Conservation (phyloP, 2,113 vertebrate genomes). For the Sigmodon hispidus region DNA sequence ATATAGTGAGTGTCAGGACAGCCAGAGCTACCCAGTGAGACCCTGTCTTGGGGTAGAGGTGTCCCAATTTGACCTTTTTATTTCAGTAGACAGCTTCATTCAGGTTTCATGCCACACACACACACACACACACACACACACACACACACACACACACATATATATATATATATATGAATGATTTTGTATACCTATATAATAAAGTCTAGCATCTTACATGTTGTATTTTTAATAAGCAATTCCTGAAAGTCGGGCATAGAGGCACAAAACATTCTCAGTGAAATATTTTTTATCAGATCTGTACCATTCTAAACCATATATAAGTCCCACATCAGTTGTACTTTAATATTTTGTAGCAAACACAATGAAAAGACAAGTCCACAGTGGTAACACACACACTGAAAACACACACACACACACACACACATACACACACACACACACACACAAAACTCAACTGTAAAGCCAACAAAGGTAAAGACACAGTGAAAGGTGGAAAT, state of each 20-base stretch:
- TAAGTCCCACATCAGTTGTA: neutral
- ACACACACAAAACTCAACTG: neutral
- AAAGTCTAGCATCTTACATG: neutral
- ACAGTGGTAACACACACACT: neutral
- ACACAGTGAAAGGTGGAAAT: neutral
- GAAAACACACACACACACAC: neutral
- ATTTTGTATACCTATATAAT: neutral
- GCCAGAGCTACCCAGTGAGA: neutral
- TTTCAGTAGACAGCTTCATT: neutral
- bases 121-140: no score
- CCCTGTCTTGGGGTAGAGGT: neutral
- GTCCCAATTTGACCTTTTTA: neutral
- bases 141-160: no score
- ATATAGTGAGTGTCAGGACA: neutral
- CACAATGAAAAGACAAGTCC: neutral
- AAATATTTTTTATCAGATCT: neutral
- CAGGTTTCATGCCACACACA: neutral
- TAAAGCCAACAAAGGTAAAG: neutral
- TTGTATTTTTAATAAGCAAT: neutral
- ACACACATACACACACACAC: neutral
- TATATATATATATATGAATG: neutral
- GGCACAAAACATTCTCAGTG: neutral
- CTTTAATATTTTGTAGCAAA: neutral
- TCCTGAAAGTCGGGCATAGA: neutral
- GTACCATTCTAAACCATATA: neutral